phyloP scores from a whole-genome alignment of 2,113 vertebrate species.

The Pterophyllum scalare region DNA sequence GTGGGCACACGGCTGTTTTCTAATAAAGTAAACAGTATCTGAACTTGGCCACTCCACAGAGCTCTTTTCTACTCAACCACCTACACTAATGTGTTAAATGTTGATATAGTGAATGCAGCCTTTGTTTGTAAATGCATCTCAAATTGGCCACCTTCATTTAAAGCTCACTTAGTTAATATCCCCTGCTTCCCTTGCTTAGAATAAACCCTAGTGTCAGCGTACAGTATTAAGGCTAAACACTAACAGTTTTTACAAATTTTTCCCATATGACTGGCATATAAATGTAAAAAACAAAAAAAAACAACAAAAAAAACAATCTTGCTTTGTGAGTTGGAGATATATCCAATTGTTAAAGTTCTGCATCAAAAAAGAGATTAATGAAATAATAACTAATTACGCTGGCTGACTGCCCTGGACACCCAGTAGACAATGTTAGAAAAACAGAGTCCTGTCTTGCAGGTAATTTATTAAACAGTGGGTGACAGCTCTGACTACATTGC shows the following conservation, averaged over 20 bases:
- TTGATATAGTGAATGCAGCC: conserved; percentile 1
- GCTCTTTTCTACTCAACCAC: conserved; percentile 3
- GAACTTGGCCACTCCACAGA: conserved; percentile 19
- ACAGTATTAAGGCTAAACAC: neutral
- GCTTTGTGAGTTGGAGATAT: conserved; percentile 8
- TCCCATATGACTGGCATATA: neutral
- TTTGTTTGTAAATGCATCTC: conserved; percentile 28
- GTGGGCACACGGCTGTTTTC: neutral
- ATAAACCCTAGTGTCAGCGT: neutral
- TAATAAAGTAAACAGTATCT: conserved; percentile 12
- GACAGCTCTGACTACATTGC: conserved; percentile 86
- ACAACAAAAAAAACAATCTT: neutral
- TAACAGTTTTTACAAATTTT: conserved; percentile 2
- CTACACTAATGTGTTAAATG: conserved; percentile 35
- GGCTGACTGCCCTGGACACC: conserved; percentile 25
- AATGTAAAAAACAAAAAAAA: neutral
- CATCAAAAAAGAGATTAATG: conserved; percentile 50
- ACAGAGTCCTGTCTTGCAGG: conserved; percentile 79
- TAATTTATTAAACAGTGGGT: conserved; percentile 89
- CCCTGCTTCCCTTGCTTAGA: neutral
- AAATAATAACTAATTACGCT: conserved; percentile 64
- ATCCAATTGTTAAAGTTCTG: conserved; percentile 38
- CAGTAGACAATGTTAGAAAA: conserved; percentile 35
- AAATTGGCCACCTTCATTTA: conserved; percentile 13
- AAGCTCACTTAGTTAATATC: conserved; percentile 21